These are phyloP conservation scores for Falcaria lacertinaria DNA, from an alignment of 2,888 invertebrate genomes.

Conservation along the genomic window DNA sequence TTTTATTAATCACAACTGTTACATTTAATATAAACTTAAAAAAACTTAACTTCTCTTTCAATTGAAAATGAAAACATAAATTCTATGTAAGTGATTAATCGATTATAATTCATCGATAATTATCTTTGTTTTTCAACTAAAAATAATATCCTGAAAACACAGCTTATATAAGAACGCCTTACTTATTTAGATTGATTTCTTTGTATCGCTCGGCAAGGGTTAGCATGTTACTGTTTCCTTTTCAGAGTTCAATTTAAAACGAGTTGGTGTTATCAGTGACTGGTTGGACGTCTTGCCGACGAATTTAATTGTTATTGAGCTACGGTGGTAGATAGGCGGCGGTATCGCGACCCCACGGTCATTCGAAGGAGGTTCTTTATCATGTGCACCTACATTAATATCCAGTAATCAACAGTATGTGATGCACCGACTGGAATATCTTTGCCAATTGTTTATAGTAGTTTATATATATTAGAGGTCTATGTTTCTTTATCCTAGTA, in stretches of 20 bases:
- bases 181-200: not conserved
- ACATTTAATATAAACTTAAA: too few species aligned
- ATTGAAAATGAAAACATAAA: too few species aligned
- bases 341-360: constrained; percentile 33
- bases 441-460: too few species aligned
- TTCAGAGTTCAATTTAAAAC: constrained; percentile 17
- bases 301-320: constrained; percentile 47
- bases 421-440: too few species aligned
- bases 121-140: too few species aligned
- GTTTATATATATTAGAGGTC: too few species aligned
- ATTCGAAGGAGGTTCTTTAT: constrained; percentile 32
- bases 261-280: constrained; percentile 25
- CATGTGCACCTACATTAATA: constrained; percentile 11
- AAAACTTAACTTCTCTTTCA: too few species aligned
- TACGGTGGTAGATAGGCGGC: constrained; percentile 12
- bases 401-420: constrained; percentile 14
- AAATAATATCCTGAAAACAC: too few species aligned
- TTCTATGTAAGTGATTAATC: too few species aligned
- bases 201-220: constrained; percentile 4
- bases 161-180: not conserved
- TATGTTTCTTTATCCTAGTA: too few species aligned
- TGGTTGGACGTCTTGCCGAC: constrained; percentile 24
- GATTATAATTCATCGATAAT: too few species aligned
- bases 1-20: too few species aligned
- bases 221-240: constrained; percentile 23